Conservation (phyloP, 2,113 vertebrate species). For the Gnathonemus longibarbis region DNA sequence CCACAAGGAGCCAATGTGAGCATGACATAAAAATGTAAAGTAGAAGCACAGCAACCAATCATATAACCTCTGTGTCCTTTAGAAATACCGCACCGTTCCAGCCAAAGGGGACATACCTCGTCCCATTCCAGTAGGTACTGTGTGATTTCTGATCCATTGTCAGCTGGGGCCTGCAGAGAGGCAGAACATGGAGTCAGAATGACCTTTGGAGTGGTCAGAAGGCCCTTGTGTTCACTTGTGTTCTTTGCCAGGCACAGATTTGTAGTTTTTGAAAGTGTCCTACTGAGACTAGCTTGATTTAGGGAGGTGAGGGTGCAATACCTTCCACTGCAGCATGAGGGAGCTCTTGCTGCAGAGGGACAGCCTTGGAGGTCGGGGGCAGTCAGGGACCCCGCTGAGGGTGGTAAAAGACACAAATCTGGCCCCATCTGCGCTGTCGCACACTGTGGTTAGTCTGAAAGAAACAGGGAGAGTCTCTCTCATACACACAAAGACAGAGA, state of each 20-base stretch:
- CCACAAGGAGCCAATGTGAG: neutral
- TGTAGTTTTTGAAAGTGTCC: neutral
- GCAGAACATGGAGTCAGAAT: neutral
- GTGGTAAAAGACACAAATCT: constrained; percentile 79
- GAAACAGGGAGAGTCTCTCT: neutral
- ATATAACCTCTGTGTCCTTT: neutral
- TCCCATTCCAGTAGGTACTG: constrained; percentile 83
- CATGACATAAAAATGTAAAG: neutral
- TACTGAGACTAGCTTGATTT: neutral
- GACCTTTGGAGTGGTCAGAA: neutral
- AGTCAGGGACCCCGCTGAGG: constrained; percentile 71
- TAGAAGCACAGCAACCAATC: neutral
- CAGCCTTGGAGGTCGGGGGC: constrained; percentile 72
- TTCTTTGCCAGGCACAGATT: neutral
- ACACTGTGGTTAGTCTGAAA: constrained; percentile 64
- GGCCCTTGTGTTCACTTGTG: neutral
- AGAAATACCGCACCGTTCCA: neutral
- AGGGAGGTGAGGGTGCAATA: constrained; percentile 31
- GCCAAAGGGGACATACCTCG: constrained; percentile 61
- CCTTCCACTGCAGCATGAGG: constrained; percentile 82
- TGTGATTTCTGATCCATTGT: constrained; percentile 83
- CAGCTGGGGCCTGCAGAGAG: constrained; percentile 68
- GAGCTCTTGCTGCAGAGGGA: constrained; percentile 76
- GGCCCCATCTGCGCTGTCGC: constrained; percentile 68
- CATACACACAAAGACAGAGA: neutral